Conservation (phyloP, 2,797 vertebrate genomes). For the Poeciliopsis presidionis region DNA sequence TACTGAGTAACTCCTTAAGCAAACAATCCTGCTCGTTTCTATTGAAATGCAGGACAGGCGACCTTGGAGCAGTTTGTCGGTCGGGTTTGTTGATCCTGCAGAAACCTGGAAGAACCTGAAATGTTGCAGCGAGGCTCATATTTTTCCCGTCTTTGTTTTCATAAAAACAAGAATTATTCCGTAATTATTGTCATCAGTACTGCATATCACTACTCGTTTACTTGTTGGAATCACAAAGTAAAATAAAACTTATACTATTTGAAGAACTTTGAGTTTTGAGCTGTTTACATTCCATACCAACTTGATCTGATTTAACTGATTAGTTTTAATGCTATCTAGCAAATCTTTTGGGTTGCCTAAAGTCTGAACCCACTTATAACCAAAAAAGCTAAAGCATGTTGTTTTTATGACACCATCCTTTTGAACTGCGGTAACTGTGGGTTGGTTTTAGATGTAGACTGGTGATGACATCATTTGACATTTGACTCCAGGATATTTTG, state of each 20-base stretch:
- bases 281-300: conserved; percentile 27
- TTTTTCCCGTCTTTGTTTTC: conserved; percentile 28
- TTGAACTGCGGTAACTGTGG: background rate
- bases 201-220: background rate
- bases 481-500: background rate
- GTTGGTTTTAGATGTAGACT: background rate
- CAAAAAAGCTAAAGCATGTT: too few relatives aligned
- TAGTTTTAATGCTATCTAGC: conserved; percentile 12
- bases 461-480: background rate
- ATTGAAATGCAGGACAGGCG: conserved; percentile 53
- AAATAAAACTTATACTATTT: background rate
- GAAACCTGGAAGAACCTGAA: conserved; percentile 20
- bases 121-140: conserved; percentile 11
- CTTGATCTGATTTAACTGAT: conserved; percentile 24
- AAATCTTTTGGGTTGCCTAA: background rate
- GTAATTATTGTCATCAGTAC: background rate
- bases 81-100: conserved; percentile 31
- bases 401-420: background rate
- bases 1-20: conserved; percentile 76
- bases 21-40: conserved; percentile 73
- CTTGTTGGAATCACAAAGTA: background rate
- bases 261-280: background rate
- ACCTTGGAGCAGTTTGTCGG: conserved; percentile 26
- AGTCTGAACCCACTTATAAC: background rate
- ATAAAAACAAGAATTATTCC: background rate